Evolutionary conservation across 2,797 vertebrate genomes (phyloP).

Genomic region (Chelonia mydas): DNA sequence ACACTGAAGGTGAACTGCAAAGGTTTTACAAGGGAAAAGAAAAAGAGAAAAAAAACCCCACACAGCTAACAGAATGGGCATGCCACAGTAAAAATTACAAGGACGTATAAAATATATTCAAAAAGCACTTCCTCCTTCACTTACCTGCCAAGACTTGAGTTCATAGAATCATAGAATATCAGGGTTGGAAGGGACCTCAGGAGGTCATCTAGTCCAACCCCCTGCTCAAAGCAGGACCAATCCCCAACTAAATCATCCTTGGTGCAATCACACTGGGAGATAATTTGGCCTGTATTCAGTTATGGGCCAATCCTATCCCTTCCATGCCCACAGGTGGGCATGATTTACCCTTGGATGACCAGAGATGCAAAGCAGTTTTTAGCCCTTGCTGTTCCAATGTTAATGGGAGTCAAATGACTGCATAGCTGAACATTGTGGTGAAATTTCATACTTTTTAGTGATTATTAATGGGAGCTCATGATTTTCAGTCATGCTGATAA

Average conservation of each 20-base stretch:
- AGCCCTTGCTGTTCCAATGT: background rate
- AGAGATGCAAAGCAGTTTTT: background rate
- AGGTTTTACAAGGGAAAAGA: background rate
- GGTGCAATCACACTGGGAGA: background rate
- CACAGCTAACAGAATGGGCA: accelerated
- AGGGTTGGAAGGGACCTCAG: too few species aligned
- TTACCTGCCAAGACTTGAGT: background rate
- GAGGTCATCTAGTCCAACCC: too few species aligned
- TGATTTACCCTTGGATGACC: background rate
- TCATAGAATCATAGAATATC: too few species aligned
- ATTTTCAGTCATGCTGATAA: background rate
- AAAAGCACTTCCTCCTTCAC: background rate
- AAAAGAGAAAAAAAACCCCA: background rate
- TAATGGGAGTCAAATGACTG: background rate
- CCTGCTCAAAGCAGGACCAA: too few species aligned
- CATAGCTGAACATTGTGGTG: background rate
- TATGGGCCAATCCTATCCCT: background rate
- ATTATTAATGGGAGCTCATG: background rate
- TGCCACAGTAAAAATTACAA: background rate
- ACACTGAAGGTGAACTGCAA: too few species aligned
- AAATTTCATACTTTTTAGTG: background rate
- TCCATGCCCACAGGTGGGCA: too few species aligned
- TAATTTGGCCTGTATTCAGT: background rate
- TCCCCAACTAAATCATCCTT: background rate
- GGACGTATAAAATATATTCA: background rate